Percentiles rank a stretch among this genome's conserved stretches.
Evolutionary conservation across 2,797 vertebrate species (phyloP).

Genomic region (Gastrophryne carolinensis): DNA sequence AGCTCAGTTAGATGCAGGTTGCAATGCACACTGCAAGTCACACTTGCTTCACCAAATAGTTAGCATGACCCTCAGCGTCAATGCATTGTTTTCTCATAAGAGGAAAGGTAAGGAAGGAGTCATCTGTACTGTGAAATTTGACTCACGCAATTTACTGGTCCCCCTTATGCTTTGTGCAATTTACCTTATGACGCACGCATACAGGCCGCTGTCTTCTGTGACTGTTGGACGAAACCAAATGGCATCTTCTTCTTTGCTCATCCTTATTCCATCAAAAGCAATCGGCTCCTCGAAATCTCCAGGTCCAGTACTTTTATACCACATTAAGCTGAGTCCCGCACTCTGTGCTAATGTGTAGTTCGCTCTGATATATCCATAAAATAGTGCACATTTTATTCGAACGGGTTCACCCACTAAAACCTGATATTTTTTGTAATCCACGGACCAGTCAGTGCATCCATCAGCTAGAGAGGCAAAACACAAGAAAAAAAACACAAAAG

Average conservation of each 20-base stretch:
- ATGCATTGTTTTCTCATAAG: too few species aligned
- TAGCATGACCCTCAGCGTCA: too few species aligned
- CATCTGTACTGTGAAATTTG: not conserved
- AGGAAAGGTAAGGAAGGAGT: too few species aligned
- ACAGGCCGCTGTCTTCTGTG: constrained; percentile 90
- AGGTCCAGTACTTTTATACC: constrained; percentile 95
- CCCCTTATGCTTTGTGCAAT: not conserved
- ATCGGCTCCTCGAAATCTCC: constrained; percentile 96
- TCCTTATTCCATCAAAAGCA: constrained; percentile 91
- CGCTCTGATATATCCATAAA: constrained; percentile 98
- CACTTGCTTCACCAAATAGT: too few species aligned
- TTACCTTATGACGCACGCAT: constrained; percentile 96
- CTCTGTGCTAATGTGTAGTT: constrained; percentile 97
- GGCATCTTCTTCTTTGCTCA: constrained; percentile 98
- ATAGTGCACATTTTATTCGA: constrained; percentile 96
- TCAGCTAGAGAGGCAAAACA: too few species aligned
- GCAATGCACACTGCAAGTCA: too few species aligned
- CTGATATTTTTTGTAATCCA: constrained; percentile 98
- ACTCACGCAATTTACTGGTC: not conserved
- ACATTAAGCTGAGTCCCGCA: constrained; percentile 97
- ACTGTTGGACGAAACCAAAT: constrained; percentile 98
- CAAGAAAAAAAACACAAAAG: constrained; percentile 55
- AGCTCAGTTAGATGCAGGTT: too few species aligned
- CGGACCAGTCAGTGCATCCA: constrained; percentile 97
- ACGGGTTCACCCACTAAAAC: constrained; percentile 95